Evolutionary conservation across 2,113 vertebrate genomes (phyloP).

Genomic region (Pedionomus torquatus): DNA sequence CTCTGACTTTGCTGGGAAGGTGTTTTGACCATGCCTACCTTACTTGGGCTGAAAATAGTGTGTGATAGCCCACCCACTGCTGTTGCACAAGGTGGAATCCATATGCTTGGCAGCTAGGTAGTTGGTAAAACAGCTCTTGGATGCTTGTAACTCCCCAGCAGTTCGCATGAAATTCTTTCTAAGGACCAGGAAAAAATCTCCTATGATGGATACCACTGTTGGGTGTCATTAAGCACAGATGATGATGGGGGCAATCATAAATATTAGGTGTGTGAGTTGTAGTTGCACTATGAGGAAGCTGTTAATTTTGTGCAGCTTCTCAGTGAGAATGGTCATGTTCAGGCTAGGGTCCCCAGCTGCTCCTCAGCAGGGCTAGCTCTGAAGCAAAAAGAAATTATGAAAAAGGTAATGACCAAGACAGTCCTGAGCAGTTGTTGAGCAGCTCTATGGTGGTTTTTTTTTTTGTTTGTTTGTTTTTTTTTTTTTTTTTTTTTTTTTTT

Average conservation of each 20-base stretch:
- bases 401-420: neutral
- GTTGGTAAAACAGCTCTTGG: neutral
- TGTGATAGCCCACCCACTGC: neutral
- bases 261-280: neutral
- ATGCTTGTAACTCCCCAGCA: neutral
- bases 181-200: neutral
- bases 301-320: neutral
- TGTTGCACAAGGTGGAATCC: neutral
- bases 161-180: neutral
- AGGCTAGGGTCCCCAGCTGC: neutral
- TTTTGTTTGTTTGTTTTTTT: too few species aligned
- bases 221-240: neutral
- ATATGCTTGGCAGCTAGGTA: neutral
- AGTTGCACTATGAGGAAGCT: rapidly evolving
- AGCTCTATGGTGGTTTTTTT: neutral
- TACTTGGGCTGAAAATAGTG: neutral
- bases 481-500: too few species aligned
- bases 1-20: neutral
- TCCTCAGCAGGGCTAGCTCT: neutral
- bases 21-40: neutral
- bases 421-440: neutral
- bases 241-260: neutral
- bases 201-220: neutral
- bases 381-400: neutral
- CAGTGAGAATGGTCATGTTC: neutral